Conservation (phyloP, 2,113 vertebrate genomes). For the Ptyas mucosa region DNA sequence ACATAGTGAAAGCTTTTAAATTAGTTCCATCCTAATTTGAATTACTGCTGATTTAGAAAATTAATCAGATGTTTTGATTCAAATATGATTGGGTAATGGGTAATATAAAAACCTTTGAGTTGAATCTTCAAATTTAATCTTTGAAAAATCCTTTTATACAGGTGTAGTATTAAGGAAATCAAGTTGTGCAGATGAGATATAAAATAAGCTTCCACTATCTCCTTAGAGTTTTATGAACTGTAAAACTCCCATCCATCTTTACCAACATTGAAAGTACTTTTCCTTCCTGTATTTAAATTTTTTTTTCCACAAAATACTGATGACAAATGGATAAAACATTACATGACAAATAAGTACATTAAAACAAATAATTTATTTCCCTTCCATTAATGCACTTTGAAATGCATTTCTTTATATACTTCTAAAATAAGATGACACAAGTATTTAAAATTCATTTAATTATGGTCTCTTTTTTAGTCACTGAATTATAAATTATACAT, state of each 20-base stretch:
- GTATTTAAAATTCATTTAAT: neutral
- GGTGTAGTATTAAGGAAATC: neutral
- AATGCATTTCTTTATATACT: neutral
- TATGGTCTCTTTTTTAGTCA: neutral
- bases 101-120: neutral
- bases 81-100: neutral
- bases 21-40: neutral
- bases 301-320: neutral
- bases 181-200: neutral
- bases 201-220: neutral
- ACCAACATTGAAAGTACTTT: neutral
- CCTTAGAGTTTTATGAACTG: neutral
- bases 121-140: neutral
- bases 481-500: neutral
- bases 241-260: neutral
- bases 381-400: neutral
- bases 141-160: neutral
- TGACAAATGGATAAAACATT: neutral
- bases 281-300: neutral
- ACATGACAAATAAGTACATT: neutral
- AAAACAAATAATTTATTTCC: neutral
- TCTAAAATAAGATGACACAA: neutral
- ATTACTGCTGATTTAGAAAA: neutral
- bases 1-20: neutral
- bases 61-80: neutral